These are phyloP conservation scores for Lasaia peninsularis DNA, from an alignment of 1,140 invertebrate genomes.

Conservation along the genomic window DNA sequence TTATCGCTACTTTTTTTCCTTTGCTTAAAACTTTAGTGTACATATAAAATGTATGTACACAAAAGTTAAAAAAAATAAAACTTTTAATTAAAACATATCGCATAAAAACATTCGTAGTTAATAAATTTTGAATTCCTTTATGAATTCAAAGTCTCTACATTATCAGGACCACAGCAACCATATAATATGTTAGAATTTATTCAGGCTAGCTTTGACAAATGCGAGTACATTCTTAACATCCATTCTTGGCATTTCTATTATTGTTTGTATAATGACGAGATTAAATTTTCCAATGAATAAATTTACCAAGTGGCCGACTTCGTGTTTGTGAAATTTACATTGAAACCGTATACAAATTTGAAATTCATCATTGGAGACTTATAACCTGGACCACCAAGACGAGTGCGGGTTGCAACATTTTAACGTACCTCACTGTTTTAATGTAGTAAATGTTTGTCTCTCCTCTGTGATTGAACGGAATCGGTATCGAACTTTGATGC, in stretches of 20 bases:
- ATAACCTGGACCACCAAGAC: constrained; percentile 10
- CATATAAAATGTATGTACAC: too few relatives aligned
- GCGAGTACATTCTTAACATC: constrained; percentile 4
- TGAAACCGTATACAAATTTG: constrained; percentile 49
- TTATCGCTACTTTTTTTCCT: too few relatives aligned
- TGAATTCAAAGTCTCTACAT: constrained; percentile 5
- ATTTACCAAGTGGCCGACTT: constrained; percentile 33
- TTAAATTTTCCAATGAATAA: constrained; percentile 48
- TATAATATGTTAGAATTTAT: constrained; percentile 5
- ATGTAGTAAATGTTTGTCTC: too few relatives aligned
- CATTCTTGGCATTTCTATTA: constrained; percentile 6
- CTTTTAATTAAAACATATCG: too few relatives aligned
- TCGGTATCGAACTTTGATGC: too few relatives aligned
- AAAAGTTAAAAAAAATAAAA: too few relatives aligned
- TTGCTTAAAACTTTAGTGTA: too few relatives aligned
- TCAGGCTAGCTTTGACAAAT: constrained; percentile 9
- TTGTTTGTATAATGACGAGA: constrained; percentile 25
- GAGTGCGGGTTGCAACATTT: neutral
- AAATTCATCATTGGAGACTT: constrained; percentile 40
- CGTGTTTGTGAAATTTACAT: constrained; percentile 37
- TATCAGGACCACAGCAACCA: neutral
- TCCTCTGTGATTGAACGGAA: too few relatives aligned
- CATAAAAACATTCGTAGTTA: too few relatives aligned
- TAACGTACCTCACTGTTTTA: neutral
- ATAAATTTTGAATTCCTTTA: neutral